Base-by-base conservation (phyloP, 2,113 vertebrate genomes). In the Polypterus senegalus region DNA sequence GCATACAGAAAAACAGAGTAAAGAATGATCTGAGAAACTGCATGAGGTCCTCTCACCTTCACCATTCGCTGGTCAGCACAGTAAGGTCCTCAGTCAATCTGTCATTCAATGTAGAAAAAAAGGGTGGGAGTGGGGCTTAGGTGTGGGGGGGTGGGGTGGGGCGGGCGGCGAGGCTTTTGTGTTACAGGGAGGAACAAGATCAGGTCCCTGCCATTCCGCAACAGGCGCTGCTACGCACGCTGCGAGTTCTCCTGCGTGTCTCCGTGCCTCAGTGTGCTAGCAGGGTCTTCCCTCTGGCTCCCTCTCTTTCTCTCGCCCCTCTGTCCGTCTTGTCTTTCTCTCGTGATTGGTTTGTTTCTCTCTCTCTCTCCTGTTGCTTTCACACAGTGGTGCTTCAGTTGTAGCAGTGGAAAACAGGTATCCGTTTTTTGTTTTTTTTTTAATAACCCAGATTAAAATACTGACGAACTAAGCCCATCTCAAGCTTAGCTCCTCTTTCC, bases 401-500 rank as follows among this genome's bases (percentile, higher is more conserved):
- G 92, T 93, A 93, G 92, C 92, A 93, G 92, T 93, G 91, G 92
- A 93, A 94, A 94, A 94, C 91, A 91, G 91, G 91, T 92, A 93
- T 93, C 92, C 91, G 78, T 92, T 91, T 91, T 89, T 88, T 89
- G 89, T 93, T 91, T 90, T 89, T 90, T 89, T 84, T 82, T 91
- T 88, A 88, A 87, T 92, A 91, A 92, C 92, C 91, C 92, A 91
- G 91, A 91, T 89, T 92, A 92, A 91, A 92, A 92, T 92, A 89
- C 90, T 87, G 82, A 86, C 81, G 89, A 89, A 92, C 90, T 93
- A 90, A 91, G 92, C 90, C 84, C 83, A 85, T 81, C 87, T 43
- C 69, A 84, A 86, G 91, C 90, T 89, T 87, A 91, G 92, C 89
- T 92, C 85, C 80, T 77, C 83, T 78, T 86, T 83, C 74, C 75